Base-by-base conservation (phyloP, 2,113 vertebrate genomes). In the Oplegnathus fasciatus region DNA sequence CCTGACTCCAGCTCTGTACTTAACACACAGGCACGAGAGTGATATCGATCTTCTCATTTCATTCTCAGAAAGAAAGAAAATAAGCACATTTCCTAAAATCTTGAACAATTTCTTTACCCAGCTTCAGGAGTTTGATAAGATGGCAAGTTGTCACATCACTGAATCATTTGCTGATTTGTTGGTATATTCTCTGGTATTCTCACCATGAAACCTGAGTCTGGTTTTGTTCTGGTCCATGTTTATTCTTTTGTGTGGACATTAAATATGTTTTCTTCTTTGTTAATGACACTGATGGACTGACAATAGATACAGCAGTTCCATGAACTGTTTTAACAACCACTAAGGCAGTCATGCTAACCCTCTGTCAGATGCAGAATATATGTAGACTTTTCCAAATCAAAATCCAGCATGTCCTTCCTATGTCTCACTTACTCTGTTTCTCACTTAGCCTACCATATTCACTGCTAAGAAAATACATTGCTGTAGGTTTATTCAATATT, bases 401-500 rank as follows among this genome's bases (percentile, higher is more conserved):
- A 42, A 32, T 54, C 40, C 15, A 67, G 22, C 4, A 55, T 30
- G 46, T 58, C 22, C 15, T 46, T 50, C 30, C 9, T 44, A 37
- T 46, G 26, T 37, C 15, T 46, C 22, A 11, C 28, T 34, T 26
- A 28, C 54, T 75, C 6, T 37, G 66, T 58, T 11, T 30, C 68
- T 37, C 26, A 46, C 28, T 65, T 34, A 55, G 20, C 46, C 46
- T 66, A 64, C 28, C 28, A 68, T 48, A 70, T 22, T 44, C 65
- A 76, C 9, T 46, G 22, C 32, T 34, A 22, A 34, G 20, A 57
- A 81, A 68, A 74, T 34, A 61, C 9, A 46, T 65, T 46, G 17
- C 11, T 66, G 52, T 57, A 52, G 28, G 42, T 72, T 76, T n/a
- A 46, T 78, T 77, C 24, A 67, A 8, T 77, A 26, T 46, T 64